A percentile compares a stretch with the other conserved stretches of the same genome.
Evolutionary conservation across 1,140 invertebrate species (phyloP).

Genomic region (Cepaea nemoralis): DNA sequence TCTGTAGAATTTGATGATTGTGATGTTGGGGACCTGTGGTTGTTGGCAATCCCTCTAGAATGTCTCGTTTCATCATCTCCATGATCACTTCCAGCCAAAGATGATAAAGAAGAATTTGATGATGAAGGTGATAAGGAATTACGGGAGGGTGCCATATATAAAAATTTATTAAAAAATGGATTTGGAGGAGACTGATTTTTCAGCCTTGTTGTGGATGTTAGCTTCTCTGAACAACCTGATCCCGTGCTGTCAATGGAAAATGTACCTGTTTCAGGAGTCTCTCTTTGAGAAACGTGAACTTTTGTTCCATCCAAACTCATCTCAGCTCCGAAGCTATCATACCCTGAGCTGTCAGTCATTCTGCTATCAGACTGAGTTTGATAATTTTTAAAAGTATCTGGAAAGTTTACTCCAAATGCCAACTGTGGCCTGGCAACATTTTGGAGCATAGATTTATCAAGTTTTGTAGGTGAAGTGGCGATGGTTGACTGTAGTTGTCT

Average conservation of each 20-base stretch:
- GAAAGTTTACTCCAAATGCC: neutral
- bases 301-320: neutral
- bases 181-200: constrained; percentile 21
- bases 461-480: neutral
- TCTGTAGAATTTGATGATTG: constrained; percentile 8
- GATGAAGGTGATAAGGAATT: neutral
- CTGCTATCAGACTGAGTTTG: neutral
- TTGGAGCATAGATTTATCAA: neutral
- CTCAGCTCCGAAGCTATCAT: neutral
- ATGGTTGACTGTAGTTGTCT: too few relatives aligned
- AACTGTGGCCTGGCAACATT: neutral
- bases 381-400: neutral
- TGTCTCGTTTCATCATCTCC: neutral
- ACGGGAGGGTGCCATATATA: neutral
- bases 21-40: neutral
- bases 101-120: neutral
- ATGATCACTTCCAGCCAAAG: neutral
- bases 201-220: neutral
- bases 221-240: neutral
- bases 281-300: neutral
- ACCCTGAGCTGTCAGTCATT: neutral
- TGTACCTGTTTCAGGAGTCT: neutral
- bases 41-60: neutral
- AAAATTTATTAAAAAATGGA: constrained; percentile 29
- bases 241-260: neutral